These are phyloP conservation scores for Bombus pyrosoma DNA, from an alignment of 1,140 invertebrate species.

Conservation along the genomic window DNA sequence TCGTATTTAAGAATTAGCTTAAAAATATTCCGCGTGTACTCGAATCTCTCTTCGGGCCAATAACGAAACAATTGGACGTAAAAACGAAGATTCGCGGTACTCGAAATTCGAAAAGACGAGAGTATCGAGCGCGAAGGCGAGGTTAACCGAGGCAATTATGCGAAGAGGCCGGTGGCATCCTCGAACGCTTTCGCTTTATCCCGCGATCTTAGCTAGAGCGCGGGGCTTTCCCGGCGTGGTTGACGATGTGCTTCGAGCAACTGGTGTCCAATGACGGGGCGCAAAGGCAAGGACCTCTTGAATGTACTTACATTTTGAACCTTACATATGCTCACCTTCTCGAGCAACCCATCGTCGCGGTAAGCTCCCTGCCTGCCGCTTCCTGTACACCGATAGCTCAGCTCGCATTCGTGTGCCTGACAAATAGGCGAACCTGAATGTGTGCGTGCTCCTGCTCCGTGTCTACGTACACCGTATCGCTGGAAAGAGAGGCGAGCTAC, in stretches of 20 bases:
- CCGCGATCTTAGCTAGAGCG: slow-evolving; percentile 38
- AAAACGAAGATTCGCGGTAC: neutral
- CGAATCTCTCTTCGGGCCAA: no score
- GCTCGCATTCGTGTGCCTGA: slow-evolving; percentile 29
- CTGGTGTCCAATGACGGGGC: slow-evolving; percentile 66
- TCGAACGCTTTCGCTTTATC: slow-evolving; percentile 35
- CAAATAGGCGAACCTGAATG: slow-evolving; percentile 23
- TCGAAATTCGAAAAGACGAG: no score
- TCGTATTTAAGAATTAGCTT: neutral
- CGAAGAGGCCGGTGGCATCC: slow-evolving; percentile 5
- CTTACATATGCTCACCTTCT: slow-evolving; percentile 64
- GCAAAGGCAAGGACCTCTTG: slow-evolving; percentile 64
- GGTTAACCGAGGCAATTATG: slow-evolving; percentile 32
- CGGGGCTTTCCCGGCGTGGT: slow-evolving; percentile 49
- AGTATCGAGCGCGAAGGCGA: neutral
- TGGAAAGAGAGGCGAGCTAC: neutral
- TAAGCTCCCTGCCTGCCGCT: slow-evolving; percentile 29
- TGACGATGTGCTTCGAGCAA: slow-evolving; percentile 58
- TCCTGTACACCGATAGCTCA: slow-evolving; percentile 34
- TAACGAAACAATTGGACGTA: neutral
- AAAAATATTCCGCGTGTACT: neutral
- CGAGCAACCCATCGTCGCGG: slow-evolving; percentile 31
- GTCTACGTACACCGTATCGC: neutral
- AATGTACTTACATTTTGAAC: slow-evolving; percentile 68
- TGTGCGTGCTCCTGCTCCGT: neutral